Base-by-base conservation (phyloP, 1,140 invertebrate species). In the Glossosoma conforme region DNA sequence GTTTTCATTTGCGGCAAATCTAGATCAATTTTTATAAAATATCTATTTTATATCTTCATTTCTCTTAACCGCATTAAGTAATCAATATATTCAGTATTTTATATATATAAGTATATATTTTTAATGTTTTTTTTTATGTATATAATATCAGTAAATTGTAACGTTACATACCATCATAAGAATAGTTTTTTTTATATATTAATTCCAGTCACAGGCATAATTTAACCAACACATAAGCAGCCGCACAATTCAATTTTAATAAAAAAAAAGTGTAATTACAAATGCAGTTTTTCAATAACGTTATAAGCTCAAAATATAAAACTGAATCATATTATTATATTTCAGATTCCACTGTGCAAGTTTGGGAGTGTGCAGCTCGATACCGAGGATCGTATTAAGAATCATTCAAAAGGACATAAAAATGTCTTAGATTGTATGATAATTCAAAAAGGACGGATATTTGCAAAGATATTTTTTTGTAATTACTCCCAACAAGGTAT, bases 91-190 rank as follows among this genome's bases (percentile, higher is more conserved):
- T 15, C 33, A 24, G 41, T 52, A 53, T 41, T 30, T 19, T 54
- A 19, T 48, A 36, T 41, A 43, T 43, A 40, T 44, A 53, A 44
- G 28, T 41, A 43, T 43, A 40, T 44, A 53, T 33, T 41, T 41
- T 40, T 21, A 40, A 38, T 48, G 35, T 36, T 36, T 36, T 13
- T 44, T 22, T 32, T 33, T 30, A 41, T 53, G 21, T 37, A 53
- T 46, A 46, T 46, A 44, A 25, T 44, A 35, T 54, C 48, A 47
- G 47, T 55, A 50, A 50, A 51, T 50, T 45, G 35, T 55, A 55
- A 55, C 36, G 40, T 37, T 50, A 50, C 43, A 32, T 50, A 28
- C 37, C 45, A 50, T 55, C 53, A 55, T 55, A 55, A 55, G 53
- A 55, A 55, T 35, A 55, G 18, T 40, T 22, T 48, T 44, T 44